Evolutionary conservation across 1,140 invertebrate genomes (phyloP), one percentile per base, ranked within the genome.

Genomic region (Bemisia tabaci): DNA sequence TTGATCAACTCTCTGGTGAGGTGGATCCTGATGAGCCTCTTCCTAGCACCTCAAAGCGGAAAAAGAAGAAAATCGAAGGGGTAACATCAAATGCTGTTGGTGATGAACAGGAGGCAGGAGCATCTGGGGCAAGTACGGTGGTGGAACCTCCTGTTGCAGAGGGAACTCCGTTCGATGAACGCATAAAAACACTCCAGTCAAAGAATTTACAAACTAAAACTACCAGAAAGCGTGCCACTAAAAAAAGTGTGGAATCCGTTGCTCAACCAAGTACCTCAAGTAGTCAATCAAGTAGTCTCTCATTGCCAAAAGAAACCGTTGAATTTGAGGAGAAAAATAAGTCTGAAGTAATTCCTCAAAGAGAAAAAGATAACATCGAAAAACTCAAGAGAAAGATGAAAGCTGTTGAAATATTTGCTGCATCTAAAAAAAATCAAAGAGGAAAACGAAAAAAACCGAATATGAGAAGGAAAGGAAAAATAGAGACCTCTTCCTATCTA

Each of bases 341-440:
- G 22, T 65, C 62, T 59, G 84, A 88, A 79, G 75, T 83, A 0
- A 91, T 91, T 74, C 87, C 87, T 0, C 89, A 91, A 74, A 81
- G 84, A 68, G 84, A 90, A 72, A 82, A 81, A 66, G 83, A 87
- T 65, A 83, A 85, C 75, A 76, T 79, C 65, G 80, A 82, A 71
- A 76, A 85, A 59, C 75, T 86, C 39, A 79, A 85, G 70, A 87
- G 83, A 62, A 91, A 89, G 78, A 71, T 87, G 48, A 85, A 86
- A 75, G 89, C 90, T 12, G 89, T 90, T 60, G 87, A 90, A 75
- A 69, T 89, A 65, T 84, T 88, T 70, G 82, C 85, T 70, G 88
- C 85, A 73, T 83, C 85, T 5, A 85, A 83, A 71, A 78, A 81
- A 71, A 83, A 82, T 69, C 75, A 80, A n/a, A 80, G 77, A 60